phyloP scores from a whole-genome alignment of 1,140 invertebrate species.

The Macrocentrus cingulum region DNA sequence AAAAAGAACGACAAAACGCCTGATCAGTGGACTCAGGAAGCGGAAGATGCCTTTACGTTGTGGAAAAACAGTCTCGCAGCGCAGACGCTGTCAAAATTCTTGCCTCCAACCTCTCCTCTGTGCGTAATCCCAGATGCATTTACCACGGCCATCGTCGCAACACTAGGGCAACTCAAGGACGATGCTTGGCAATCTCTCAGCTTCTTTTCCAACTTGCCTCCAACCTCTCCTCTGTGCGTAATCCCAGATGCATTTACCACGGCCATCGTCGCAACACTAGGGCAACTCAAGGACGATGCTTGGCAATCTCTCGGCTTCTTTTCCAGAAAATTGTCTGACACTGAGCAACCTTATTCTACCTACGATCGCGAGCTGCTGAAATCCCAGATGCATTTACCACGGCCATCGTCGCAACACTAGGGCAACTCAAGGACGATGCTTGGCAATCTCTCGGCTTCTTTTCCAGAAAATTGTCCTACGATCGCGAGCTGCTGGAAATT shows the following conservation, averaged over 20 bases:
- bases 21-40: constrained; percentile 40
- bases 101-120: constrained; percentile 27
- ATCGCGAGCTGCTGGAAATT: background rate
- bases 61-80: constrained; percentile 46
- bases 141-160: constrained; percentile 42
- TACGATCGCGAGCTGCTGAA: too few species aligned
- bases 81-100: constrained; percentile 36
- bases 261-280: constrained; percentile 45
- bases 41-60: constrained; percentile 42
- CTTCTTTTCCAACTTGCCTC: background rate
- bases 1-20: constrained; percentile 39
- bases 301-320: constrained; percentile 1
- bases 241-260: constrained; percentile 52
- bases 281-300: constrained; percentile 37
- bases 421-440: constrained; percentile 37
- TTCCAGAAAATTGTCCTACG: background rate
- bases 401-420: constrained; percentile 45
- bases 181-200: constrained; percentile 12
- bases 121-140: too few species aligned
- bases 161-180: constrained; percentile 40
- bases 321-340: background rate
- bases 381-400: constrained; percentile 52
- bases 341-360: too few species aligned
- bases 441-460: constrained; percentile 1
- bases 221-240: constrained; percentile 33